Base-by-base conservation (phyloP, 2,113 vertebrate genomes). In the Myiozetetes cayanensis region DNA sequence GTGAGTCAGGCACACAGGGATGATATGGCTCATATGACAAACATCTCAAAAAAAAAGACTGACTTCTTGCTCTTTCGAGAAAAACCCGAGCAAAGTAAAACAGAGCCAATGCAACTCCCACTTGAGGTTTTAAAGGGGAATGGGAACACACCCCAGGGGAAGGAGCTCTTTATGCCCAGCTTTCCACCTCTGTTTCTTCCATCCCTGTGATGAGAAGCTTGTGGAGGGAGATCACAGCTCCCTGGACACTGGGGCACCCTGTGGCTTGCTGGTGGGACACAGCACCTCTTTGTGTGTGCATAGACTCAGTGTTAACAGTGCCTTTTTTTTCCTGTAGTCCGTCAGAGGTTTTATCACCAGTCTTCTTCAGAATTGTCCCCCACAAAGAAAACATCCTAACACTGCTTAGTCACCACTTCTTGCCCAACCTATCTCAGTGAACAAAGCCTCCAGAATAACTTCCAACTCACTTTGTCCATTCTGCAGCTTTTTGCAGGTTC, bases 181-280 rank as follows among this genome's bases (percentile, higher is more conserved):
- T 73, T 27, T 70, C 15, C 30, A 30, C 6, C 49, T 56, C 24
- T 95, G 58, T n/a, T 24, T 67, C 31, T 28, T 87, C 35, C 9
- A 27, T 20, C 9, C 35, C 65, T 1, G 1, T 49, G 18, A 24
- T 8, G 6, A 89, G 50, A 39, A 47, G 31, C 5, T 39, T 81
- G 39, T 74, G 77, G 27, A 55, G 39, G 25, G 12, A 71, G 4
- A 30, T 58, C 4, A 4, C 7, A 71, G 62, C 8, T 67, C 35
- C 35, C 30, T 1, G 0, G 8, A 13, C 30, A 5, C 0, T 9
- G 27, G 31, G 31, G 31, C 17, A 49, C 8, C 5, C 19, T n/a
- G 28, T 0, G 5, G 46, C 50, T 58, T 58, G 46, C 37, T 74
- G 37, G 37, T 84, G 37, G 70, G 49, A n/a, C 50, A n/a, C 12